These are phyloP conservation scores for Psittacula derbiana DNA, from an alignment of 2,797 vertebrate species.

Conservation along the genomic window DNA sequence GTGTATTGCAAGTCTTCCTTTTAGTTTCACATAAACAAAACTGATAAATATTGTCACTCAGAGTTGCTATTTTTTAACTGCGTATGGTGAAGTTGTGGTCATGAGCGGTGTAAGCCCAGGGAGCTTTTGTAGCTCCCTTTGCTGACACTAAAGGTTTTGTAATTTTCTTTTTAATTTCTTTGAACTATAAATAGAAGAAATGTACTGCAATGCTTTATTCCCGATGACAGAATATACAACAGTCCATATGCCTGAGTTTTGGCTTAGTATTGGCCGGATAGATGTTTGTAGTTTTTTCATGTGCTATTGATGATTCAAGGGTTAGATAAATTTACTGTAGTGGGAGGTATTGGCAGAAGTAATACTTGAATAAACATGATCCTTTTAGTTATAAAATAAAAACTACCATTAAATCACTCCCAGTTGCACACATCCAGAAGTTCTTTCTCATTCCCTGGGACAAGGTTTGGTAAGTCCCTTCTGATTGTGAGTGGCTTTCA, in stretches of 20 bases:
- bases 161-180: slow-evolving; percentile 64
- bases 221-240: slow-evolving; percentile 52
- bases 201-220: slow-evolving; percentile 42
- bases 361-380: slow-evolving; percentile 54
- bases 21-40: slow-evolving; percentile 75
- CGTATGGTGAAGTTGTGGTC: slow-evolving; percentile 65
- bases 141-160: slow-evolving; percentile 50
- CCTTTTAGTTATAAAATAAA: slow-evolving; percentile 51
- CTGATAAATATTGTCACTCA: slow-evolving; percentile 76
- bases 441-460: slow-evolving; percentile 10
- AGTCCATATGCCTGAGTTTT: slow-evolving; percentile 46
- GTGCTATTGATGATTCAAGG: slow-evolving; percentile 56
- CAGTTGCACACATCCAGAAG: slow-evolving; percentile 24
- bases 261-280: slow-evolving; percentile 32
- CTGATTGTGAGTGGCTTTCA: not conserved
- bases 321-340: slow-evolving; percentile 63
- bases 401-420: slow-evolving; percentile 33
- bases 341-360: slow-evolving; percentile 60
- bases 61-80: slow-evolving; percentile 71
- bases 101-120: slow-evolving; percentile 40
- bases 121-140: slow-evolving; percentile 55
- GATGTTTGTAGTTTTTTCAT: slow-evolving; percentile 42
- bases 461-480: slow-evolving; percentile 4
- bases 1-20: slow-evolving; percentile 68
- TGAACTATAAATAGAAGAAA: slow-evolving; percentile 55